A percentile compares a stretch with the other conserved stretches of the same genome.
These are phyloP conservation scores for Saccopteryx leptura DNA, from an alignment of 2,113 vertebrate species.

Conservation along the genomic window DNA sequence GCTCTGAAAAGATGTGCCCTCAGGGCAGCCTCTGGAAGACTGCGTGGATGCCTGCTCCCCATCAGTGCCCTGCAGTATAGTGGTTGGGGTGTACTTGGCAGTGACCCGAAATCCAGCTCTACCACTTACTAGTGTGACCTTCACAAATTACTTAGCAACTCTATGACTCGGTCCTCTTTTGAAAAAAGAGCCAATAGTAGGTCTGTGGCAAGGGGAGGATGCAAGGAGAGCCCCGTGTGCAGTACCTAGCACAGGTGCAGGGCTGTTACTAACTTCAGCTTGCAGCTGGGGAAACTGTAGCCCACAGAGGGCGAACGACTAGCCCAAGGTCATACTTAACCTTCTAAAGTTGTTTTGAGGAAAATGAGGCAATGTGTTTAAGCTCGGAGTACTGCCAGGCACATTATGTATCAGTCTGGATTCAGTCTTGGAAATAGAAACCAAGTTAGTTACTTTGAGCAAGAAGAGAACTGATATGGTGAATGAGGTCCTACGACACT, in stretches of 20 bases:
- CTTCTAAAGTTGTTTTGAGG: not conserved
- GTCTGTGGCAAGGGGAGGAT: not conserved
- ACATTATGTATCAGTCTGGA: not conserved
- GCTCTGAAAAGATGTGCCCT: not conserved
- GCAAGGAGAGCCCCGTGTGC: not conserved
- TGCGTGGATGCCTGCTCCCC: not conserved
- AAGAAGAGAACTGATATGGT: not conserved
- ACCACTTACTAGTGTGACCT: not conserved
- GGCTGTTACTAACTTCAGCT: not conserved
- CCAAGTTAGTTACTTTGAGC: not conserved
- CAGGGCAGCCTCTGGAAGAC: not conserved
- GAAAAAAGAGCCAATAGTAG: not conserved
- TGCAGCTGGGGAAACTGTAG: not conserved
- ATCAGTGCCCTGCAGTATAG: not conserved
- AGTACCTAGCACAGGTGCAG: not conserved
- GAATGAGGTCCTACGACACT: not conserved
- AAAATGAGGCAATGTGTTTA: not conserved
- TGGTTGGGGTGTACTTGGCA: not conserved
- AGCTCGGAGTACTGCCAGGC: not conserved
- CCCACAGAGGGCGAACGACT: not conserved
- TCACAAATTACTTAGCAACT: not conserved
- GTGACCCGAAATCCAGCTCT: not conserved
- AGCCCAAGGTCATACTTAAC: not conserved
- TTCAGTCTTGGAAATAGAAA: not conserved
- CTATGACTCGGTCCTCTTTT: constrained; percentile 29